A percentile compares a stretch with the other conserved stretches of the same genome.
phyloP scores from a whole-genome alignment of 2,888 invertebrate species.

The Tricholauxania praeusta region DNA sequence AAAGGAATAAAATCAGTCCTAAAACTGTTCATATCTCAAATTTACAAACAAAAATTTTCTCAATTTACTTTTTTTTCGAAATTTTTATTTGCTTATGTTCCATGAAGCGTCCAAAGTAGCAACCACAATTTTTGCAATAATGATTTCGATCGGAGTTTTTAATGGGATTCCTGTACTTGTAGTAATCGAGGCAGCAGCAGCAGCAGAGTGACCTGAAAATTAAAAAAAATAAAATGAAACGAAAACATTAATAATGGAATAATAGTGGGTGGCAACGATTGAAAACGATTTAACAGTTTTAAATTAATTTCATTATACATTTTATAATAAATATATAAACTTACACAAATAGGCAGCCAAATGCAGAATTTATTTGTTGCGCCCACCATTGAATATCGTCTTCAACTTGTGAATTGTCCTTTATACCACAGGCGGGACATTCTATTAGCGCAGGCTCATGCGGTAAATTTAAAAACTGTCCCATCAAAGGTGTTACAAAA shows the following conservation, averaged over 20 bases:
- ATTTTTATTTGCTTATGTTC: slow-evolving; percentile 50
- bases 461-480: slow-evolving; percentile 62
- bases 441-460: slow-evolving; percentile 56
- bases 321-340: slow-evolving; percentile 34
- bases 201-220: slow-evolving; percentile 57
- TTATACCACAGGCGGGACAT: slow-evolving; percentile 62
- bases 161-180: slow-evolving; percentile 51
- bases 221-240: neutral
- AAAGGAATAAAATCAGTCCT: too few species aligned
- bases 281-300: neutral
- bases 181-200: slow-evolving; percentile 60
- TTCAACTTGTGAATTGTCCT: slow-evolving; percentile 56
- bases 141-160: slow-evolving; percentile 64
- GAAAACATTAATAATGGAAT: too few species aligned
- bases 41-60: neutral
- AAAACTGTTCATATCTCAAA: too few species aligned
- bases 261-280: neutral
- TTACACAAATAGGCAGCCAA: slow-evolving; percentile 63
- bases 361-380: slow-evolving; percentile 58
- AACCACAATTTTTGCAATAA: slow-evolving; percentile 65
- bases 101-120: slow-evolving; percentile 64
- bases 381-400: slow-evolving; percentile 65
- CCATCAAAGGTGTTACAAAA: slow-evolving; percentile 62
- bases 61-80: slow-evolving; percentile 20
- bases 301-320: too few species aligned